These are phyloP conservation scores for Mustelus asterias DNA, from an alignment of 2,113 vertebrate species.

Conservation along the genomic window DNA sequence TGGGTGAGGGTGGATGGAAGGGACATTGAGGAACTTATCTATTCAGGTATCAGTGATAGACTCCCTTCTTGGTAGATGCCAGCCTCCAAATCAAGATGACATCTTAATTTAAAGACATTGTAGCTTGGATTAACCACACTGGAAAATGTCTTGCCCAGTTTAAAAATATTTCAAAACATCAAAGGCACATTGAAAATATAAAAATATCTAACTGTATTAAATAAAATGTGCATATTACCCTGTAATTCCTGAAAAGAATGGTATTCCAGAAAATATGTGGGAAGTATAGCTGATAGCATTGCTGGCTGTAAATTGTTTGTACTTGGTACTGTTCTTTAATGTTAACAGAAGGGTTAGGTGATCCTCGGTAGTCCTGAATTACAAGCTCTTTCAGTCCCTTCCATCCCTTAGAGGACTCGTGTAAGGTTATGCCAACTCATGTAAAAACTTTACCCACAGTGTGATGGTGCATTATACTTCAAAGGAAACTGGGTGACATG, in stretches of 20 bases:
- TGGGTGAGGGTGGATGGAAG: background rate
- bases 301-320: slow-evolving; percentile 6
- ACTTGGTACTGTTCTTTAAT: background rate
- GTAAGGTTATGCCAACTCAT: background rate
- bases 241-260: background rate
- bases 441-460: background rate
- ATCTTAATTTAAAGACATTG: slow-evolving; percentile 17
- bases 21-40: background rate
- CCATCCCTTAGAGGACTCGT: background rate
- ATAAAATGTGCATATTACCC: background rate
- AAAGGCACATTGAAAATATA: background rate
- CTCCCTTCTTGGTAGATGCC: background rate
- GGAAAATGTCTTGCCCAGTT: background rate
- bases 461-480: background rate
- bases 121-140: background rate
- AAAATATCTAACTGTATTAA: background rate
- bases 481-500: background rate
- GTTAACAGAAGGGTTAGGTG: background rate
- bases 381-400: background rate
- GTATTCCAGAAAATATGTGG: background rate
- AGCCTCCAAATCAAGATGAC: background rate
- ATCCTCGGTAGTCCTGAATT: background rate
- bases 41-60: background rate
- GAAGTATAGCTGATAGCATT: background rate
- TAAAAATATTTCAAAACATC: background rate